Conservation (phyloP, 2,888 invertebrate species). For the Xanthia icteritia region DNA sequence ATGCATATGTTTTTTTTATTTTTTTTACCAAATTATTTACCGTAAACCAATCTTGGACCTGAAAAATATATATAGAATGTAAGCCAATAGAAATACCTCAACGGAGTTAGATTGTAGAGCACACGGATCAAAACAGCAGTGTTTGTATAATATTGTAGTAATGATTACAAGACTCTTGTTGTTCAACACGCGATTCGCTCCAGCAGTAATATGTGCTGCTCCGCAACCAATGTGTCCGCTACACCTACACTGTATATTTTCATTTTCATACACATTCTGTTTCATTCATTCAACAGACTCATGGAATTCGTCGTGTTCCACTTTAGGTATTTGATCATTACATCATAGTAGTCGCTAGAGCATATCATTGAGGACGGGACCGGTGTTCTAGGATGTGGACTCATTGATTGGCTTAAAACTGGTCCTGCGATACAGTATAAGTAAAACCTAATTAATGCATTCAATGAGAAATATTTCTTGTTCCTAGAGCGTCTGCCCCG, state of each 20-base stretch:
- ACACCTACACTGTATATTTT: slow-evolving; percentile 7
- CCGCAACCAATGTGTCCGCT: slow-evolving; percentile 1
- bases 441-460: slow-evolving; percentile 18
- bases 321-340: slow-evolving; percentile 60
- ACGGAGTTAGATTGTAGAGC: slow-evolving; percentile 1
- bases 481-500: slow-evolving; percentile 21
- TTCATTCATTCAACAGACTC: slow-evolving; percentile 60
- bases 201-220: not conserved
- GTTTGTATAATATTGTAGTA: slow-evolving; percentile 24
- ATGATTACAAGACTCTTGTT: slow-evolving; percentile 3
- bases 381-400: slow-evolving; percentile 6
- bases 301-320: slow-evolving; percentile 60
- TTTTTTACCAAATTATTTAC: too few species aligned
- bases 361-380: not conserved
- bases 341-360: slow-evolving; percentile 52
- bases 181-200: slow-evolving; percentile 16
- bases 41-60: too few species aligned
- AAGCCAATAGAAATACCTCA: not conserved
- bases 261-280: slow-evolving; percentile 46
- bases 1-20: too few species aligned
- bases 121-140: slow-evolving; percentile 14
- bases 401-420: slow-evolving; percentile 2
- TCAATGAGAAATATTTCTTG: slow-evolving; percentile 4
- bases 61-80: too few species aligned
- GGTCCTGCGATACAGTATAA: not conserved